phyloP scores from a whole-genome alignment of 2,888 invertebrate genomes.

The Heteromyza rotundicornis region DNA sequence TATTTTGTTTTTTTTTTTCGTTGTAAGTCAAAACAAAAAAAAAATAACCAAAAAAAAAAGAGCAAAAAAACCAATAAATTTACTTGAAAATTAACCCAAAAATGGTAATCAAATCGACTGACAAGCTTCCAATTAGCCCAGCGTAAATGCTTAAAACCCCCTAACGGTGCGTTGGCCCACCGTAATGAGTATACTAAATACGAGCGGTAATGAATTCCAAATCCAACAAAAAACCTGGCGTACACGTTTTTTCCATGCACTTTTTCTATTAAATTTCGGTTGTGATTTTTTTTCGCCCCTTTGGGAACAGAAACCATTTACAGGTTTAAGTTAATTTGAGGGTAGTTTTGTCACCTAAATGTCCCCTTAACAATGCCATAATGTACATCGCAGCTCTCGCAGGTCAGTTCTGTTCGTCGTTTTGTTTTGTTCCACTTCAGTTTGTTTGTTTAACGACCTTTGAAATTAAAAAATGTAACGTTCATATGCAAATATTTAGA shows the following conservation, averaged over 20 bases:
- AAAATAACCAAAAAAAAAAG: constrained; percentile 8
- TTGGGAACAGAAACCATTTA: constrained; percentile 23
- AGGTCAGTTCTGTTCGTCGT: no score
- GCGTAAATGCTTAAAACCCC: constrained; percentile 18
- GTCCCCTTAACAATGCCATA: constrained; percentile 7
- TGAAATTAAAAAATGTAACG: constrained; percentile 46
- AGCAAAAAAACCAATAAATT: constrained; percentile 15
- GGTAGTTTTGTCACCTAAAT: constrained; percentile 37
- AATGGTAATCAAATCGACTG: constrained; percentile 22
- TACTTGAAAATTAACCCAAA: constrained; percentile 21
- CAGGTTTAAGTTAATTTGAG: constrained; percentile 33
- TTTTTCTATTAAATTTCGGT: neutral
- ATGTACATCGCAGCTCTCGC: no score
- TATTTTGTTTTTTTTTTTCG: constrained; percentile 11
- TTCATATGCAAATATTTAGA: constrained; percentile 4
- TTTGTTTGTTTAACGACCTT: constrained; percentile 60
- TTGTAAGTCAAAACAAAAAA: no score
- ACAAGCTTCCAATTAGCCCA: constrained; percentile 32
- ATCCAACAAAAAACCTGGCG: neutral
- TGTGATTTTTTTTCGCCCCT: constrained; percentile 16
- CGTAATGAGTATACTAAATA: no score
- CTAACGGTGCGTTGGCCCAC: neutral
- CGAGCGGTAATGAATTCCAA: neutral
- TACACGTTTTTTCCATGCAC: neutral
- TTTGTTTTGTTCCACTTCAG: constrained; percentile 59